Evolutionary conservation across 2,888 invertebrate species (phyloP), one percentile per base, ranked within the genome.

Genomic region (Andrena minutula): DNA sequence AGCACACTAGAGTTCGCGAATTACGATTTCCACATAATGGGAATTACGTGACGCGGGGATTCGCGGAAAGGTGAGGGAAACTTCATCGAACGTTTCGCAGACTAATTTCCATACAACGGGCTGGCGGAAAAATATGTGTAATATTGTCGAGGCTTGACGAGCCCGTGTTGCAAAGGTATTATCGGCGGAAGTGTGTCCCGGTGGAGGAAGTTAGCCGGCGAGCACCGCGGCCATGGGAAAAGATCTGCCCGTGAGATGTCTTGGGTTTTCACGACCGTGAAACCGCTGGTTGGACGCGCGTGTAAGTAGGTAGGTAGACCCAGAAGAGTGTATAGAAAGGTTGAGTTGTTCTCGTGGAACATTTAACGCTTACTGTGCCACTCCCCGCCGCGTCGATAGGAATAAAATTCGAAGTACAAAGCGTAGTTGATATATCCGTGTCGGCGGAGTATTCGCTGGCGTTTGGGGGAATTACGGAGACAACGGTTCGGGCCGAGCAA

Each of bases 211-310:
- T 79, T 26, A 75, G 74, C 75, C 78, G 56, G 82, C 65, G 71
- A 78, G 73, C 77, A 83, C 79, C 75, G 65, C 68, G 68, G 72
- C 72, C 85, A 85, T 85, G 85, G 82, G 84, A 85, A 82, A 85
- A 78, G 83, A 83, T 77, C 35, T 26, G 56, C 61, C 56, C 68
- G 63, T 28, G 73, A 60, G 80, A 77, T 83, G 76, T 61, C 64
- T 77, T 70, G 66, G 28, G 69, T 83, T 72, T 80, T 84, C 83
- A 66, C 71, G 85, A 71, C 75, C 84, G 81, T 71, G 81, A 82
- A 85, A 84, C 75, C 51, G 58, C 70, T 75, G 23, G 68, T 65
- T 69, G 75, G 64, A 75, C 77, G 71, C 66, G 30, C 49, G 26
- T 70, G 68, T 72, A 47, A 75, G 20, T 64, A n/a, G 20, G 3